Conservation (phyloP, 2,113 vertebrate species). For the Isichthys henryi region DNA sequence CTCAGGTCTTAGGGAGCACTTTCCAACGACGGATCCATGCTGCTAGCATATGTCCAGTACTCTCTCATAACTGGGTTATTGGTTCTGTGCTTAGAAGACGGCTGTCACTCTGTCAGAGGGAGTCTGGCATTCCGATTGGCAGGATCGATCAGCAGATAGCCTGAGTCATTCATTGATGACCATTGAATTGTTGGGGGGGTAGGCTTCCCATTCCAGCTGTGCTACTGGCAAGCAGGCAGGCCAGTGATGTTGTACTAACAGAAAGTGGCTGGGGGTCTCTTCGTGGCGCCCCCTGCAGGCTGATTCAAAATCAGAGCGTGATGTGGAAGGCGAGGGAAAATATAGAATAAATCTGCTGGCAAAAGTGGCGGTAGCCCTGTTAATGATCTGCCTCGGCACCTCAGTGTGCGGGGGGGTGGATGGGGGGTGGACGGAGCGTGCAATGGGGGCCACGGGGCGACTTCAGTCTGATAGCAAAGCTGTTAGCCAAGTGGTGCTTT, state of each 20-base stretch:
- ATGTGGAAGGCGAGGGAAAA: conserved; percentile 41
- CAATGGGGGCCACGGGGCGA: not conserved
- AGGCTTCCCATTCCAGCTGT: not conserved
- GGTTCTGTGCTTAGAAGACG: not conserved
- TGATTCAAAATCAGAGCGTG: conserved; percentile 44
- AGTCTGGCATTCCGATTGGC: not conserved
- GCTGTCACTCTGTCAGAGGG: not conserved
- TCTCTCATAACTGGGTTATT: not conserved
- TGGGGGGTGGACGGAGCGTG: not conserved
- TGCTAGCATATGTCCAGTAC: not conserved
- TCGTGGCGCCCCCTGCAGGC: conserved; percentile 20
- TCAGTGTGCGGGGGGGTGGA: not conserved
- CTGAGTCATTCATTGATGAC: not conserved
- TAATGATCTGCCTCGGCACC: not conserved
- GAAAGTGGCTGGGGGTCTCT: conserved; percentile 24
- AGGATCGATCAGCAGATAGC: not conserved
- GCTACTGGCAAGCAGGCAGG: not conserved
- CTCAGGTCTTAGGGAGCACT: not conserved
- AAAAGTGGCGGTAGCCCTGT: conserved; percentile 29
- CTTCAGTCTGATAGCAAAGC: not conserved
- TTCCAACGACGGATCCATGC: not conserved
- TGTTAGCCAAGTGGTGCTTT: not conserved
- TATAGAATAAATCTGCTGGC: conserved; percentile 31
- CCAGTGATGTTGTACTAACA: too few relatives aligned
- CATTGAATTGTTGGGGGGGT: too few relatives aligned